A percentile compares a stretch with the other conserved stretches of the same genome.
phyloP scores from a whole-genome alignment of 37 sponge, comb jelly and placozoan genomes.

The Ianthella basta region DNA sequence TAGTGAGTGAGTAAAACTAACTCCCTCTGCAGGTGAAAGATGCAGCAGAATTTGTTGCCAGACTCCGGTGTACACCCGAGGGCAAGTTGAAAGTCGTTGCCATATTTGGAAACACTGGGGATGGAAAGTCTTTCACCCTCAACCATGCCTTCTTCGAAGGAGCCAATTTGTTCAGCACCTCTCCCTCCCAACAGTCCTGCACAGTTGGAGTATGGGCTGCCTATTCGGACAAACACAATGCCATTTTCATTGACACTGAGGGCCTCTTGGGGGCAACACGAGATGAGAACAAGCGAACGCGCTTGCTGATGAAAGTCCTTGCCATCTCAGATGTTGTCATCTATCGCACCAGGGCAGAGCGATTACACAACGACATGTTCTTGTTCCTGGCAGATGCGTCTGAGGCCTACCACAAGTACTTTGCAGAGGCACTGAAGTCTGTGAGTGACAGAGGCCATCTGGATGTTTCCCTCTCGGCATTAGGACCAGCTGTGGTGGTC shows the following conservation, averaged over 20 bases:
- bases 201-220: constrained; percentile 95
- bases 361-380: constrained; percentile 95
- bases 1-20: no score
- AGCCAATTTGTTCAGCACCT: constrained; percentile 77
- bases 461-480: constrained; percentile 61
- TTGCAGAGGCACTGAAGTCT: constrained; percentile 74
- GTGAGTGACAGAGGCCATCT: constrained; percentile 54
- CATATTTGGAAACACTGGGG: constrained; percentile 98
- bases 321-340: constrained; percentile 95
- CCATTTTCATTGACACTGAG: constrained; percentile 89
- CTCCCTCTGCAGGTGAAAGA: constrained; percentile 72
- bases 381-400: constrained; percentile 89
- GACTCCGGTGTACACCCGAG: constrained; percentile 46
- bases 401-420: constrained; percentile 83
- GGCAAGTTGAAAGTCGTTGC: constrained; percentile 88
- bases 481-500: constrained; percentile 88
- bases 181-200: constrained; percentile 69
- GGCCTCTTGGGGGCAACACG: constrained; percentile 83
- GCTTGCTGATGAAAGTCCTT: constrained; percentile 86
- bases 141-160: constrained; percentile 93
- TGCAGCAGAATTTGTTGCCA: constrained; percentile 39
- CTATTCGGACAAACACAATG: constrained; percentile 52
- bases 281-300: constrained; percentile 73
- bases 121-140: constrained; percentile 93
- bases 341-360: constrained; percentile 89